Base-by-base conservation (phyloP, 1,140 invertebrate species). In the Linepithema humile region DNA sequence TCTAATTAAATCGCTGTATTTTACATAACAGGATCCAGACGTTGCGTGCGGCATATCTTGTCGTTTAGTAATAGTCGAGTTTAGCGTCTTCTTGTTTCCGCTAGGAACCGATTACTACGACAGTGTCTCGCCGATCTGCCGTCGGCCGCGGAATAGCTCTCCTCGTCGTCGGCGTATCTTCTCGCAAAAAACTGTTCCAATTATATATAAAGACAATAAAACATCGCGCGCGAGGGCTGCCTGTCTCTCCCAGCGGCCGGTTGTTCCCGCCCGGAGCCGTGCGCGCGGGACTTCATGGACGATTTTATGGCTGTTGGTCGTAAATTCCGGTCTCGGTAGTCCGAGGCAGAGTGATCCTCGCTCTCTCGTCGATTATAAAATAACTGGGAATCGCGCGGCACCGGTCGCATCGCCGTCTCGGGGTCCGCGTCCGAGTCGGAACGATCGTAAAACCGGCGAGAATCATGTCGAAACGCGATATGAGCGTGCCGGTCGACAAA, bases 151-250 rank as follows among this genome's bases (percentile, higher is more conserved):
- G 85, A 85, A 90, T 89, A 89, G 85, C 75, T 87, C 75, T 77
- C 84, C 85, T 84, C 80, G 84, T 85, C 64, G 70, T 55, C 85
- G 65, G 83, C 55, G 23, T 69, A 35, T 80, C 64, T 53, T 48
- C 29, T 69, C 55, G 48, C 84, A 89, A 93, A 93, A 92, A 92
- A 89, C 86, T 91, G 85, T 90, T 88, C 91, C 91, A 93, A 93
- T 93, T 93, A 93, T 92, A 89, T 92, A 91, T 91, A 93, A 93
- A 92, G 91, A 92, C 90, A 91, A 91, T 91, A 92, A 93, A 92
- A 93, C 90, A 64, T 4, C 26, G 40, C 29, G 70, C 84, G 89
- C 87, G 91, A 88, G 77, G 86, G 75, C 77, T 83, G n/a, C n/a
- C 40, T 50, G 23, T 55, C 59, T 73, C 60, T 78, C 40, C 78